Evolutionary conservation across 1,140 invertebrate genomes (phyloP).

Genomic region (Gryllus bimaculatus): DNA sequence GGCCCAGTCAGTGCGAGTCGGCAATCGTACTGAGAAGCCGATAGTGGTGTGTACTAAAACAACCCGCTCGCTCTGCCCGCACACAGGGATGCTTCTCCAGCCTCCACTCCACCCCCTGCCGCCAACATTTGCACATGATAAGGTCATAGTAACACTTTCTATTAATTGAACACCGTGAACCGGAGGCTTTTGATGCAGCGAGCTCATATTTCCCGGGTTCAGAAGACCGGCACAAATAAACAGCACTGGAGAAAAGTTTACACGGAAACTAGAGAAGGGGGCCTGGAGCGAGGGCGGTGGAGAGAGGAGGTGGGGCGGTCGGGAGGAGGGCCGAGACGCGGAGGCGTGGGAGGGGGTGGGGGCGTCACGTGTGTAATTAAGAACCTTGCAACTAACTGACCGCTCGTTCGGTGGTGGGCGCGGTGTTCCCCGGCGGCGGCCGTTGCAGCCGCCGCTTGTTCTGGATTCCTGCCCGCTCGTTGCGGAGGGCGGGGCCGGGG

Average conservation of each 20-base stretch:
- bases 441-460: too few species aligned
- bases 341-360: neutral
- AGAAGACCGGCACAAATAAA: neutral
- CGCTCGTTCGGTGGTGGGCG: too few species aligned
- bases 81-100: neutral
- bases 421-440: too few species aligned
- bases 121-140: neutral
- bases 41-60: neutral
- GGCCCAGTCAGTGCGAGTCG: neutral
- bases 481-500: too few species aligned
- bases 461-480: too few species aligned
- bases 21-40: neutral
- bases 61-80: neutral
- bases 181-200: neutral
- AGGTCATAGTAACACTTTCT: constrained; percentile 6
- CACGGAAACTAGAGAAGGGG: neutral
- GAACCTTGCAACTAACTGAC: too few species aligned
- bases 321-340: neutral
- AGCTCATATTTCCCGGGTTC: neutral
- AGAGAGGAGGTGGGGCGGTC: too few species aligned
- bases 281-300: too few species aligned
- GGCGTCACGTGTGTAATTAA: too few species aligned
- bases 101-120: neutral
- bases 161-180: neutral
- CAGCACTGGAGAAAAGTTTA: neutral